Evolutionary conservation across 2,888 invertebrate genomes (phyloP).

Genomic region (Leptopilina syphax): DNA sequence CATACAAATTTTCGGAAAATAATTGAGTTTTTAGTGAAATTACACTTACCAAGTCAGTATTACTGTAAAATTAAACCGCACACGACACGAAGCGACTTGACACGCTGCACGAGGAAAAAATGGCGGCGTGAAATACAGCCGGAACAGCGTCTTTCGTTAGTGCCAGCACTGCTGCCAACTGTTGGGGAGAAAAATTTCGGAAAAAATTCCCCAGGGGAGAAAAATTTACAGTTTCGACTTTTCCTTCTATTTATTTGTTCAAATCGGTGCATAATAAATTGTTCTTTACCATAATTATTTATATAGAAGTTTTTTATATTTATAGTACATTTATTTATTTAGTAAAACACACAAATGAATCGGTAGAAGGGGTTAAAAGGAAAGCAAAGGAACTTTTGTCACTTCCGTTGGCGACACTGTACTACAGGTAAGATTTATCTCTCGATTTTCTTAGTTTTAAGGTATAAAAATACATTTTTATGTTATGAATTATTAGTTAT

Average conservation of each 20-base stretch:
- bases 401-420: too few species aligned
- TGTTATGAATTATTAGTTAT: too few species aligned
- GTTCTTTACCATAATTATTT: too few species aligned
- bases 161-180: conserved; percentile 55
- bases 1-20: background rate
- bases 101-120: conserved; percentile 69
- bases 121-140: conserved; percentile 67
- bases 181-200: background rate
- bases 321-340: too few species aligned
- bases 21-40: conserved; percentile 16
- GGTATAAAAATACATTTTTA: too few species aligned
- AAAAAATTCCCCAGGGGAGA: background rate
- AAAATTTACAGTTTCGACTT: background rate
- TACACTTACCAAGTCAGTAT: conserved; percentile 69
- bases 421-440: too few species aligned
- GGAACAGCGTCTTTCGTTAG: conserved; percentile 61
- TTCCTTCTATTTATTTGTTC: background rate
- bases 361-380: too few species aligned
- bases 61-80: conserved; percentile 64
- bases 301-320: too few species aligned
- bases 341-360: too few species aligned
- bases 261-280: too few species aligned
- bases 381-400: too few species aligned
- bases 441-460: too few species aligned
- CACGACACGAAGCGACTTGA: conserved; percentile 64